Evolutionary conservation across 2,888 invertebrate genomes (phyloP).

Genomic region (Lissocephala sabroskyi): DNA sequence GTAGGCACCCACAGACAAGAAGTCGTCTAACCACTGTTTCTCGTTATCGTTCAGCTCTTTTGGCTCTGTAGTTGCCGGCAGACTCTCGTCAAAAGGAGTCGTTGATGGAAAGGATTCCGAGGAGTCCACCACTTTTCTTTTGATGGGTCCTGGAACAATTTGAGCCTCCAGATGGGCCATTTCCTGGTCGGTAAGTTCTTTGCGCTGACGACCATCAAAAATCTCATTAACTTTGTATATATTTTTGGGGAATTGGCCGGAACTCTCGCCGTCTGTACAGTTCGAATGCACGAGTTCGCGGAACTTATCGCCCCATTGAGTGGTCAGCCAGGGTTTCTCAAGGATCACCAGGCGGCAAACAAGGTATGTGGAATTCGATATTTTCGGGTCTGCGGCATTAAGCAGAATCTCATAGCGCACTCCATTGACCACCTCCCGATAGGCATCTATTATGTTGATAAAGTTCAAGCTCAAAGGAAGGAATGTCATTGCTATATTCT

Average conservation of each 20-base stretch:
- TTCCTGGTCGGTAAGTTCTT: slow-evolving; percentile 63
- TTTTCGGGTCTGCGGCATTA: slow-evolving; percentile 64
- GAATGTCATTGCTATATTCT: slow-evolving; percentile 70
- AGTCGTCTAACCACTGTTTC: slow-evolving; percentile 69
- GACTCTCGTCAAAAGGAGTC: slow-evolving; percentile 50
- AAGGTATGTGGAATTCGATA: too few relatives aligned
- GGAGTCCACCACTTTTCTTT: neutral
- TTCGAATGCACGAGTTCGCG: slow-evolving; percentile 79
- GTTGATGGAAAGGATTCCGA: slow-evolving; percentile 20
- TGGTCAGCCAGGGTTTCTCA: slow-evolving; percentile 79
- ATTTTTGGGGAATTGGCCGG: too few relatives aligned
- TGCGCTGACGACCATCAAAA: slow-evolving; percentile 67
- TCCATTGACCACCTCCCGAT: slow-evolving; percentile 69
- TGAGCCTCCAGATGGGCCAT: slow-evolving; percentile 68
- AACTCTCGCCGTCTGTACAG: slow-evolving; percentile 74
- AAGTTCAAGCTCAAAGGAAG: slow-evolving; percentile 69
- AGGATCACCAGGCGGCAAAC: slow-evolving; percentile 78
- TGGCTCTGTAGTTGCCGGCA: slow-evolving; percentile 18
- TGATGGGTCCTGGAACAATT: slow-evolving; percentile 44
- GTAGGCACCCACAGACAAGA: slow-evolving; percentile 67
- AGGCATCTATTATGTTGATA: slow-evolving; percentile 70
- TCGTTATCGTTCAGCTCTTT: slow-evolving; percentile 62
- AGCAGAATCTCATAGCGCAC: slow-evolving; percentile 69
- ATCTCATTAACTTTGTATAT: too few relatives aligned
- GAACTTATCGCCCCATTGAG: slow-evolving; percentile 75